phyloP scores from a whole-genome alignment of 2,888 invertebrate species.

The Nebria brevicollis region DNA sequence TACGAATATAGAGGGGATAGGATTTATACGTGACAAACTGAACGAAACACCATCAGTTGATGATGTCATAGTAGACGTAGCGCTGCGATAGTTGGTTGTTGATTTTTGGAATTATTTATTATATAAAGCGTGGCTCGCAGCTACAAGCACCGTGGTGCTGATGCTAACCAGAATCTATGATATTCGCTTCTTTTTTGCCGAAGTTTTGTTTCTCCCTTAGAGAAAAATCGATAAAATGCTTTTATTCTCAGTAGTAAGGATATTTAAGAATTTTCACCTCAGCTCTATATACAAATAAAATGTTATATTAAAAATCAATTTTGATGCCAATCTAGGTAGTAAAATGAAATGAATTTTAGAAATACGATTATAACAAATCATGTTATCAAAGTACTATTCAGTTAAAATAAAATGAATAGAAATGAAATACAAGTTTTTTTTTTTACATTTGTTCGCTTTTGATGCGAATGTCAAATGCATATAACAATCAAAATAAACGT shows the following conservation, averaged over 20 bases:
- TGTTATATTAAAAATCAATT: no score
- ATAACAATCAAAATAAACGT: not conserved
- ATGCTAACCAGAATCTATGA: not conserved
- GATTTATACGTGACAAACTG: not conserved
- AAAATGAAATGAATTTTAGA: no score
- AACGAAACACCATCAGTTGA: not conserved
- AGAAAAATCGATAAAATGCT: not conserved
- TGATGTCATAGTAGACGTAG: not conserved
- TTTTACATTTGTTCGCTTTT: no score
- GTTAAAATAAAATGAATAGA: no score
- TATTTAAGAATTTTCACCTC: no score
- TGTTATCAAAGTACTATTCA: no score
- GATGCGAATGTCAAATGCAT: no score
- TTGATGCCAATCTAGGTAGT: no score
- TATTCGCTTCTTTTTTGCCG: not conserved
- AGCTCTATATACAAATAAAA: no score
- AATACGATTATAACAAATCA: no score
- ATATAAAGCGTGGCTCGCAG: not conserved
- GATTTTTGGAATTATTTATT: constrained; percentile 33
- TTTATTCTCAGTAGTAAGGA: not conserved
- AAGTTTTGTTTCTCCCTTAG: not conserved
- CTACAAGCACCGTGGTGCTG: not conserved
- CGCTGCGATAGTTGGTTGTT: constrained; percentile 25
- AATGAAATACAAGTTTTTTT: no score
- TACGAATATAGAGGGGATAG: not conserved